Conservation (phyloP, 2,888 invertebrate species). For the Leptopilina syphax region DNA sequence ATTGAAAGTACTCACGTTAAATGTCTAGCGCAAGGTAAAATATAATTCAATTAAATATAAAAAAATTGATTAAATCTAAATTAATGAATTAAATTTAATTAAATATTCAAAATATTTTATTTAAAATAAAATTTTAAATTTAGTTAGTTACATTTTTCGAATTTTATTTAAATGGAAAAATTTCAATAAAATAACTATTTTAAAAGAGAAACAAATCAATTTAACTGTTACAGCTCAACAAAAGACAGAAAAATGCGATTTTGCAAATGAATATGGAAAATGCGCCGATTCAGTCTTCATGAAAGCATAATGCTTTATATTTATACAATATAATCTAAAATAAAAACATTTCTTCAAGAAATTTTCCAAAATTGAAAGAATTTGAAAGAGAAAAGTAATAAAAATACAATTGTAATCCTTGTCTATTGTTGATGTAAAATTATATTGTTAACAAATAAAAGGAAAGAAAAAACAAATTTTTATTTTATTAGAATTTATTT, state of each 20-base stretch:
- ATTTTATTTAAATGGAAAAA: too few relatives aligned
- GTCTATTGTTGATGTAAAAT: too few relatives aligned
- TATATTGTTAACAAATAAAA: too few relatives aligned
- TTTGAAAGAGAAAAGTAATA: neutral
- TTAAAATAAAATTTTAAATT: too few relatives aligned
- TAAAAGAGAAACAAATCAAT: neutral
- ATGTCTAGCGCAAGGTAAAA: neutral
- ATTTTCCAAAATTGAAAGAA: neutral
- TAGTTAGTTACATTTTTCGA: too few relatives aligned
- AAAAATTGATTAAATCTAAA: neutral
- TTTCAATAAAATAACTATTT: too few relatives aligned
- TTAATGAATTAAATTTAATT: too few relatives aligned
- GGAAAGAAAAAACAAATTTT: too few relatives aligned
- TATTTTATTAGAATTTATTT: too few relatives aligned
- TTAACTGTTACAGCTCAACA: neutral
- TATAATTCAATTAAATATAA: neutral
- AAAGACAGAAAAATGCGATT: conserved; percentile 11
- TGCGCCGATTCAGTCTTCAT: neutral
- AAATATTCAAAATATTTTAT: too few relatives aligned
- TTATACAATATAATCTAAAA: neutral
- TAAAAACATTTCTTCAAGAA: neutral
- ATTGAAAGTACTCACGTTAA: neutral
- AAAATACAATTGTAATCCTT: too few relatives aligned
- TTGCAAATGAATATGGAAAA: neutral
- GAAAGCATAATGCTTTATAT: neutral